phyloP scores from a whole-genome alignment of 2,888 invertebrate genomes.

The Meliscaeva auricollis region DNA sequence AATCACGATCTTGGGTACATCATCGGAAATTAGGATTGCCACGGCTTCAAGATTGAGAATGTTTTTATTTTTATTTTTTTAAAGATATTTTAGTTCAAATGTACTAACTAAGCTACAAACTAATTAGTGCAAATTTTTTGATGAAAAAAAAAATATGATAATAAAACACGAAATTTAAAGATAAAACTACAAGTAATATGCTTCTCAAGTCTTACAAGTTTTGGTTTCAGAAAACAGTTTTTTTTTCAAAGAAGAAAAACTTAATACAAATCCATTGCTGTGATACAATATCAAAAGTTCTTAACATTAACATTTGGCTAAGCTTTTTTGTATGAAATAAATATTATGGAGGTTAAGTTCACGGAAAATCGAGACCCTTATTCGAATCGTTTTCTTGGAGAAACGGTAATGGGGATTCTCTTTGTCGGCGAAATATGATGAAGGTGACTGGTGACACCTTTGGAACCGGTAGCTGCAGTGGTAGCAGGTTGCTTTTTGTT shows the following conservation, averaged over 20 bases:
- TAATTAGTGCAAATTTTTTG: slow-evolving; percentile 51
- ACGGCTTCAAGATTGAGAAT: slow-evolving; percentile 43
- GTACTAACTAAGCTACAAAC: slow-evolving; percentile 52
- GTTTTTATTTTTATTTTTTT: slow-evolving; percentile 1
- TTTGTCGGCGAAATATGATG: slow-evolving; percentile 64
- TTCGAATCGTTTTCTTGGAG: slow-evolving; percentile 51
- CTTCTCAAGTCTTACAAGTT: slow-evolving; percentile 73
- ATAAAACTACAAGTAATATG: slow-evolving; percentile 62
- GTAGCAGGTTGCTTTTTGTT: slow-evolving; percentile 23
- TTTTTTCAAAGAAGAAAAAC: slow-evolving; percentile 35
- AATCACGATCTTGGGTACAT: slow-evolving; percentile 36
- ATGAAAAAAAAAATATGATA: slow-evolving; percentile 50
- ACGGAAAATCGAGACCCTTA: slow-evolving; percentile 5
- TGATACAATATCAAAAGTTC: slow-evolving; percentile 62
- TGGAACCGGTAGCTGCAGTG: slow-evolving; percentile 37
- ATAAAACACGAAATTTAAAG: slow-evolving; percentile 37
- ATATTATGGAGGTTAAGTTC: not conserved
- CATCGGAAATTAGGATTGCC: not conserved
- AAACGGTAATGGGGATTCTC: slow-evolving; percentile 65
- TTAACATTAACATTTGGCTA: slow-evolving; percentile 75
- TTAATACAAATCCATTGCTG: slow-evolving; percentile 69
- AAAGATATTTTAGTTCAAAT: not conserved
- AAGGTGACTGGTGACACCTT: slow-evolving; percentile 45
- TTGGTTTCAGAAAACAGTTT: slow-evolving; percentile 64
- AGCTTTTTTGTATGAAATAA: slow-evolving; percentile 53